A percentile compares a stretch with the other conserved stretches of the same genome.
Evolutionary conservation across 2,113 vertebrate genomes (phyloP).

Genomic region (Carollia perspicillata): DNA sequence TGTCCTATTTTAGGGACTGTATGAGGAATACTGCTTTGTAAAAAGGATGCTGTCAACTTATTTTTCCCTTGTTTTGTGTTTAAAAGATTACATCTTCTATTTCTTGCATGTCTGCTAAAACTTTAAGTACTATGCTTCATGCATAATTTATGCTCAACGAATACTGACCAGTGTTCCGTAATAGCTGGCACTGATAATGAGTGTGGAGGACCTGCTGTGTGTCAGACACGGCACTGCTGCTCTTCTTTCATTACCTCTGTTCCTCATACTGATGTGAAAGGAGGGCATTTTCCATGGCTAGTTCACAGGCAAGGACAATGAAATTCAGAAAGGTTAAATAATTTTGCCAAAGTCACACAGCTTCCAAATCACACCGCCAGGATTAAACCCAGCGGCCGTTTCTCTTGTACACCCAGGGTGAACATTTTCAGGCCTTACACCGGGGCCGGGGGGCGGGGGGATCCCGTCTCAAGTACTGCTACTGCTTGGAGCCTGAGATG

Average conservation of each 20-base stretch:
- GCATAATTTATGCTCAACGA: neutral
- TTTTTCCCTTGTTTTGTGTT: neutral
- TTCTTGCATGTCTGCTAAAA: neutral
- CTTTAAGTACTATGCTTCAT: neutral
- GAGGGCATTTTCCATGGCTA: neutral
- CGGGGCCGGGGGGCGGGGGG: no score
- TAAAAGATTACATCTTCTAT: neutral
- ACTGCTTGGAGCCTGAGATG: neutral
- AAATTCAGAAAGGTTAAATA: neutral
- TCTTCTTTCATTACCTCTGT: neutral
- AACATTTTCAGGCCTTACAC: neutral
- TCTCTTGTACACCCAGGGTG: accelerated
- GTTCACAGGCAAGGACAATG: neutral
- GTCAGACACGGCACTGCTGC: neutral
- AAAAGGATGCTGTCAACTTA: neutral
- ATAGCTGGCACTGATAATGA: neutral
- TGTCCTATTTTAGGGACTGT: neutral
- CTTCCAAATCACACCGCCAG: neutral
- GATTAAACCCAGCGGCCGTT: neutral
- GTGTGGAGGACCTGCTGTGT: neutral
- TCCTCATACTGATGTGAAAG: neutral
- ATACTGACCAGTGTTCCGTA: neutral
- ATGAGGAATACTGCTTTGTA: neutral
- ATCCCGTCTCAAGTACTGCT: neutral
- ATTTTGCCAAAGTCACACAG: neutral